Conservation (phyloP, 2,888 invertebrate species). For the Volucella bombylans region DNA sequence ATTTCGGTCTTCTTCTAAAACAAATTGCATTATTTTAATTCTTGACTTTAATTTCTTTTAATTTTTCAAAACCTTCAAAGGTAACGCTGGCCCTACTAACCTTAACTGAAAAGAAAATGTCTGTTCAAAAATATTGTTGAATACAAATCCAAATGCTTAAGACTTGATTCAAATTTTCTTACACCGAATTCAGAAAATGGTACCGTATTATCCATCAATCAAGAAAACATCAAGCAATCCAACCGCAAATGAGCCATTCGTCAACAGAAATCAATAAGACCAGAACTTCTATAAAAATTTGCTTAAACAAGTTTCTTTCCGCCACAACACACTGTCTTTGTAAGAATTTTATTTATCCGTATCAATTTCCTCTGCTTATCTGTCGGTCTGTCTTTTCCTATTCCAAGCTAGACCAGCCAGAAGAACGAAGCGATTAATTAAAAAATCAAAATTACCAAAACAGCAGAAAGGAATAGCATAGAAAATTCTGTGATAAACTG, state of each 20-base stretch:
- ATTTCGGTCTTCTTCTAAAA: no score
- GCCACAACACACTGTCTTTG: background rate
- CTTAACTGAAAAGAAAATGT: no score
- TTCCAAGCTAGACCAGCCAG: background rate
- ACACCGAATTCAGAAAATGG: no score
- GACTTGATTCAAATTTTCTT: no score
- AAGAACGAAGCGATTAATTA: constrained; percentile 45
- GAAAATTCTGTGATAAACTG: constrained; percentile 33
- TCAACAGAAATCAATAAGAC: constrained; percentile 18
- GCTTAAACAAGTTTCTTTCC: background rate
- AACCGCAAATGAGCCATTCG: background rate
- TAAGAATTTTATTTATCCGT: constrained; percentile 5
- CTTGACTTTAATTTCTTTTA: no score
- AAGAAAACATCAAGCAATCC: constrained; percentile 13
- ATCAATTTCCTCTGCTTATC: background rate
- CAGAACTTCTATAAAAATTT: background rate
- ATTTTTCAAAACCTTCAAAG: no score
- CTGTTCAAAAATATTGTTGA: no score
- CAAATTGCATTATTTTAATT: no score
- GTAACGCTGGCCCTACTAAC: no score
- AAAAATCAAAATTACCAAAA: constrained; percentile 8
- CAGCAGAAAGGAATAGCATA: constrained; percentile 17
- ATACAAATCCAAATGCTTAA: no score
- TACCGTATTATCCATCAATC: background rate
- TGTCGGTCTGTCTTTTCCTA: background rate